Base-by-base conservation (phyloP, 1,140 invertebrate genomes). In the Anastatus disparis region DNA sequence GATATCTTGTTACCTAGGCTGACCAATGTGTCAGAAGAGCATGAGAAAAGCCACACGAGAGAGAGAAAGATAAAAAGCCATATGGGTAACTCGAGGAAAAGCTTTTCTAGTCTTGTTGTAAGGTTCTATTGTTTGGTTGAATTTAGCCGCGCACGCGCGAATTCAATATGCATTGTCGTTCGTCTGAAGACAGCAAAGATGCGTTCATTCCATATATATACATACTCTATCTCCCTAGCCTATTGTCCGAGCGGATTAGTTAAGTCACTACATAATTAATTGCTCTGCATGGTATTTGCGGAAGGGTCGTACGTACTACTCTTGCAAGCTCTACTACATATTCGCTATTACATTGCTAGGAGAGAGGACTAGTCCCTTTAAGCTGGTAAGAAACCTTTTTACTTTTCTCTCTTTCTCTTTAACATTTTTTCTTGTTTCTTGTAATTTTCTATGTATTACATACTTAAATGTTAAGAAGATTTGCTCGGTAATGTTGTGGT, bases 131-230 rank as follows among this genome's bases (percentile, higher is more conserved):
- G 80, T 82, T 79, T 73, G 70, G 42, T 66, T n/a, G n/a, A n/a
- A n/a, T n/a, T n/a, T n/a, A n/a, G n/a, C n/a, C n/a, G n/a, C 59
- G 48, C 35, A 67, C 62, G 52, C 46, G 52, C 69, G 75, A 80
- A 81, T 83, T 82, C 81, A 81, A 80, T 81, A 79, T 78, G 79
- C 80, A 83, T 83, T 82, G 81, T 82, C 75, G 76, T 80, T n/a
- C n/a, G n/a, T n/a, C n/a, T 75, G 70, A 77, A 75, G 79, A 78
- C 73, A n/a, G 77, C 77, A 74, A 79, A 76, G 76, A 74, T 77
- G 75, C 74, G 72, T 70, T 74, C 72, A 13, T 10, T n/a, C n/a
- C n/a, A n/a, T n/a, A n/a, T n/a, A n/a, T n/a, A n/a, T n/a, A n/a
- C n/a, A n/a, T n/a, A n/a, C n/a, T n/a, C n/a, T n/a, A n/a, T n/a